Evolutionary conservation across 1,140 invertebrate genomes (phyloP), one percentile per base, ranked within the genome.

Genomic region (Megalonaias nervosa): DNA sequence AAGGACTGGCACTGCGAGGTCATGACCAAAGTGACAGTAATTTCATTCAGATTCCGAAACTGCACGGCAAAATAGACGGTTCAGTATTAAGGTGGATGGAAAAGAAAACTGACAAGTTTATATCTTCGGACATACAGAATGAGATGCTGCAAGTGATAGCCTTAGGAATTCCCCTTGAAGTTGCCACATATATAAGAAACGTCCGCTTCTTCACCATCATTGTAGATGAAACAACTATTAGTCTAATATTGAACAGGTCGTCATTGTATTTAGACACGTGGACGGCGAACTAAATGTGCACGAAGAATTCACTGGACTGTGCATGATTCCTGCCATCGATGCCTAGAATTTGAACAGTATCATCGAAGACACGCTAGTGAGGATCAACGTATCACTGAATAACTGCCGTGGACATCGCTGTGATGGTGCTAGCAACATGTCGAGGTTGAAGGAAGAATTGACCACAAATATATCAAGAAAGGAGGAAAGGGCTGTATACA

Each of bases 391-490:
- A 16, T 26, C 48, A 12, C 17, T 72, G 15, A 66, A 56, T n/a
- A 71, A 66, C 21, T 77, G 75, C 48, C 75, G 60, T 72, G 75
- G 75, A 15, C 75, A 77, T 21, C 72, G 75, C 48, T 77, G 72
- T 64, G 75, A 72, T 66, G 68, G 69, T 0, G 71, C 76, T 9
- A 71, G 59, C 19, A 78, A 74, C 60, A 78, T 78, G 76, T 59
- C 56, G n/a, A 61, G 9, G n/a, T 21, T 3, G 2, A 74, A 67
- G 57, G 23, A 38, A 12, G 76, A 66, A 17, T 71, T 78, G 3
- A 64, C 76, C 15, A 58, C 66, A 11, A 21, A 67, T 16, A 68
- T 74, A 14, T 23, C 17, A 15, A 56, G 21, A 1, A 19, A 38
- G 19, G 71, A 74, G 59, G 3, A 56, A 31, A 55, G 62, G 1